A percentile compares a stretch with the other conserved stretches of the same genome.
Evolutionary conservation across 2,797 vertebrate genomes (phyloP).

Genomic region (Melanotaenia maccullochi): DNA sequence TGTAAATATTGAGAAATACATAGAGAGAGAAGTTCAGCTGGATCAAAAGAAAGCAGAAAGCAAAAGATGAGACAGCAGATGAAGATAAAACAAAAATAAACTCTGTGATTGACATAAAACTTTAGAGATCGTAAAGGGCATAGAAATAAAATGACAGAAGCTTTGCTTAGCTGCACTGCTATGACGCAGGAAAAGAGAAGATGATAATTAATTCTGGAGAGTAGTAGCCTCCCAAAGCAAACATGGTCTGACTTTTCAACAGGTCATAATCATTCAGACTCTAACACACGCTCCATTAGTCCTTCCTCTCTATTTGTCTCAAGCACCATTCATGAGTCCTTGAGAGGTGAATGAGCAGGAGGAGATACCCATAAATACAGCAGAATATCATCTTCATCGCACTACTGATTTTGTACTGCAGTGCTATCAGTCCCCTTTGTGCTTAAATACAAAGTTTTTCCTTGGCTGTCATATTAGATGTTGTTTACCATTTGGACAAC

Average conservation of each 20-base stretch:
- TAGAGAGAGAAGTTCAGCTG: not conserved
- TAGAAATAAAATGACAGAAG: not conserved
- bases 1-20: slow-evolving; percentile 43
- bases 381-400: not conserved
- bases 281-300: slow-evolving; percentile 38
- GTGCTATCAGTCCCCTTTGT: too few species aligned
- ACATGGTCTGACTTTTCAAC: slow-evolving; percentile 29
- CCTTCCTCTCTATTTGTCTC: slow-evolving; percentile 27
- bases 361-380: slow-evolving; percentile 1
- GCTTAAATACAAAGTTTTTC: too few species aligned
- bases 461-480: too few species aligned
- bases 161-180: not conserved
- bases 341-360: slow-evolving; percentile 17
- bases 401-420: too few species aligned
- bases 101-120: not conserved
- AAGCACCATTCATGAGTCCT: slow-evolving; percentile 35
- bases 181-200: not conserved
- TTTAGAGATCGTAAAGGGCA: not conserved
- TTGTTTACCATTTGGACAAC: not conserved
- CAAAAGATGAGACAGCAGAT: not conserved
- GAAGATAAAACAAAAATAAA: slow-evolving; percentile 20
- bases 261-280: slow-evolving; percentile 44
- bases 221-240: slow-evolving; percentile 21
- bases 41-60: not conserved
- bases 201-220: not conserved